Percentiles rank a stretch among this genome's conserved stretches.
These are phyloP conservation scores for Loxodonta africana DNA, from an alignment of 2,113 vertebrate species.

Conservation along the genomic window DNA sequence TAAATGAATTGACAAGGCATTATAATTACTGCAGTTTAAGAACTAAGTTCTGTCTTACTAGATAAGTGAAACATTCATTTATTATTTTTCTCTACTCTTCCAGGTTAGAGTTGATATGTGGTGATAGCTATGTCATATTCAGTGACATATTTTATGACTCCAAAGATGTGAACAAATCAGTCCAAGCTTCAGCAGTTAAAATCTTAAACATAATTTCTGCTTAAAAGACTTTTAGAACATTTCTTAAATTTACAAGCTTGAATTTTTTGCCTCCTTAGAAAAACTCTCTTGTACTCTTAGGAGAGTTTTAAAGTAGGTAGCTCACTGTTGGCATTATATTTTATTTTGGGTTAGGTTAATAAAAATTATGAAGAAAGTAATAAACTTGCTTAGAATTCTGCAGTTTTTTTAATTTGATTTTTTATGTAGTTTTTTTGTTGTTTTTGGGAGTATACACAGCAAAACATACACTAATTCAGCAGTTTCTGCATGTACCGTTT, in stretches of 20 bases:
- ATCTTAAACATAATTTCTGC: not conserved
- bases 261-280: not conserved
- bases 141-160: not conserved
- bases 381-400: not conserved
- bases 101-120: not conserved
- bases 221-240: constrained; percentile 23
- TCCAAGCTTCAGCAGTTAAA: not conserved
- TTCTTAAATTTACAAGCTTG: not conserved
- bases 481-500: too few species aligned
- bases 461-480: too few species aligned
- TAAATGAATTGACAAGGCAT: not conserved
- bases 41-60: not conserved
- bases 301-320: constrained; percentile 27
- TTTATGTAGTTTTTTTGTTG: too few species aligned
- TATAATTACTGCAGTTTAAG: not conserved
- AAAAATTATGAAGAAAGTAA: constrained; percentile 22
- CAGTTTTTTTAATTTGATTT: not conserved
- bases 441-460: too few species aligned
- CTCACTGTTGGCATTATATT: not conserved
- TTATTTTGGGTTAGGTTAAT: not conserved
- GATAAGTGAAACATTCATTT: not conserved
- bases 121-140: not conserved
- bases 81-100: not conserved
- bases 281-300: not conserved
- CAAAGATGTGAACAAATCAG: constrained; percentile 32